Evolutionary conservation across 2,113 vertebrate genomes (phyloP).

Genomic region (Promerops cafer): DNA sequence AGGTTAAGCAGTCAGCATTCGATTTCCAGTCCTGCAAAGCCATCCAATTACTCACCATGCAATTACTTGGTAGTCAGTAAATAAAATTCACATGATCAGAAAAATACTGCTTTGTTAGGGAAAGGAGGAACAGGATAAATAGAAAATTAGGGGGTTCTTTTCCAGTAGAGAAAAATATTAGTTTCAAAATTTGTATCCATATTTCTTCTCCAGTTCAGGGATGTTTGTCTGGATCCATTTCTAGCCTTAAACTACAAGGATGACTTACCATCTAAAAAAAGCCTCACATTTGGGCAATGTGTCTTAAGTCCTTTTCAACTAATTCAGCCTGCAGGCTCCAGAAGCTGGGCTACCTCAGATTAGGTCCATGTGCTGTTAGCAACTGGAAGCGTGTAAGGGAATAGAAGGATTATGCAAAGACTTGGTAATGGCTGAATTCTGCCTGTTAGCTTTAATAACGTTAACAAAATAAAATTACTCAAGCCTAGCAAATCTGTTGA

Average conservation of each 20-base stretch:
- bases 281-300: background rate
- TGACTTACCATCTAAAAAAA: conserved; percentile 22
- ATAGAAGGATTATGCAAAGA: conserved; percentile 29
- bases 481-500: conserved; percentile 39
- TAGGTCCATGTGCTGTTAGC: conserved; percentile 38
- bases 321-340: conserved; percentile 4
- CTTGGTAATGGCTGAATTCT: conserved; percentile 32
- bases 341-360: conserved; percentile 21
- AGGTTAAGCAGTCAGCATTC: background rate
- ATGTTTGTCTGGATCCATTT: conserved; percentile 18
- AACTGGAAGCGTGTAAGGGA: conserved; percentile 34
- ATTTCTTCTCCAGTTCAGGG: background rate
- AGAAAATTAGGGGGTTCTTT: conserved; percentile 50
- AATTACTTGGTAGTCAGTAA: conserved; percentile 60
- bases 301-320: conserved; percentile 14
- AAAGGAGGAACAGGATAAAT: conserved; percentile 19
- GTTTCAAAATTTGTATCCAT: background rate
- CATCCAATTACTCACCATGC: conserved; percentile 28
- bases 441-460: conserved; percentile 50
- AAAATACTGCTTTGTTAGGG: conserved; percentile 47
- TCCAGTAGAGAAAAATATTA: conserved; percentile 45
- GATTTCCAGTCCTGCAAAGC: background rate
- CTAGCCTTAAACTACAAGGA: conserved; percentile 24
- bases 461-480: conserved; percentile 17
- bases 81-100: conserved; percentile 61